Percentiles rank a stretch among this genome's conserved stretches.
These are phyloP conservation scores for Oegoconia quadripuncta DNA, from an alignment of 2,888 invertebrate species.

Conservation along the genomic window DNA sequence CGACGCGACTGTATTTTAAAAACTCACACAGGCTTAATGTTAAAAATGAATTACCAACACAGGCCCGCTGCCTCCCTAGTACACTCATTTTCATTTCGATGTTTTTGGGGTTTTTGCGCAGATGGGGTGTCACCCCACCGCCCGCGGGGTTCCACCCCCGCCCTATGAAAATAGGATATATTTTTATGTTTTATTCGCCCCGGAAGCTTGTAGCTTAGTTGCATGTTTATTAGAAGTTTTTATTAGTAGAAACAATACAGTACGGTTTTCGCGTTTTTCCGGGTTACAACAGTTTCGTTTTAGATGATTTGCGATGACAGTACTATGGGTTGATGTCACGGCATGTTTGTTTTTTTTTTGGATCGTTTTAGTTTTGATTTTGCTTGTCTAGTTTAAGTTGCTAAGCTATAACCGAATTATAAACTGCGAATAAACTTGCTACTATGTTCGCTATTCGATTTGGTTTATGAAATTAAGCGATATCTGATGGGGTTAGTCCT, in stretches of 20 bases:
- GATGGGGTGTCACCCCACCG: constrained; percentile 46
- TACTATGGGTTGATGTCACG: constrained; percentile 59
- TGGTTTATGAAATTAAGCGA: too few relatives aligned
- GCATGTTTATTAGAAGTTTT: constrained; percentile 79
- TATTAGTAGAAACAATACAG: constrained; percentile 75
- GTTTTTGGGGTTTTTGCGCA: constrained; percentile 81
- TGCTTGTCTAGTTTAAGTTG: constrained; percentile 3
- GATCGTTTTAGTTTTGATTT: constrained; percentile 26
- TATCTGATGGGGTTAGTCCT: not conserved
- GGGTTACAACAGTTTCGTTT: constrained; percentile 24
- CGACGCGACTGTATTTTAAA: constrained; percentile 70
- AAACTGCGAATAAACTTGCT: not conserved
- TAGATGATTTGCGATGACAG: constrained; percentile 60
- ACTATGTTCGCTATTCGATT: not conserved
- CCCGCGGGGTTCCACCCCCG: constrained; percentile 46
- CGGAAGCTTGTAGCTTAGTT: constrained; percentile 78
- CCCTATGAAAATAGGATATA: constrained; percentile 80
- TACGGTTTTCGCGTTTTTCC: constrained; percentile 48
- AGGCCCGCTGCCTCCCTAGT: constrained; percentile 60
- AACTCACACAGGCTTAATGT: constrained; percentile 77
- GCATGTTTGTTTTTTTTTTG: constrained; percentile 50
- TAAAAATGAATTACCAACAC: constrained; percentile 80
- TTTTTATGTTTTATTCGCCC: constrained; percentile 79
- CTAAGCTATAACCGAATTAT: not conserved
- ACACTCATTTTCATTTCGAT: constrained; percentile 80